Evolutionary conservation across 1,140 invertebrate genomes (phyloP).

Genomic region (Helicoverpa zea): DNA sequence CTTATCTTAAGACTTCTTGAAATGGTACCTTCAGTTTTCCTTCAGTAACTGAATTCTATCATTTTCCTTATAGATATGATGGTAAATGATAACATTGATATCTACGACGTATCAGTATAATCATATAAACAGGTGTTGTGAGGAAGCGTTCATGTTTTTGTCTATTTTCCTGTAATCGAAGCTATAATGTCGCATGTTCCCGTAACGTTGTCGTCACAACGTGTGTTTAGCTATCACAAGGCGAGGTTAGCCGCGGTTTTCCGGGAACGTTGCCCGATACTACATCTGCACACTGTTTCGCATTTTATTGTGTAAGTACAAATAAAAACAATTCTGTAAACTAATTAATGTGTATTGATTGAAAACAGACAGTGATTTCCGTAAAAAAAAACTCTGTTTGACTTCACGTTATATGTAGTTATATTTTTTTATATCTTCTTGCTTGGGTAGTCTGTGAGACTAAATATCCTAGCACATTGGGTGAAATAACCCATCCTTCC

Average conservation of each 20-base stretch:
- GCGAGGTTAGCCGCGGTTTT: slow-evolving; percentile 45
- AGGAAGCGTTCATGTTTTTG: slow-evolving; percentile 17
- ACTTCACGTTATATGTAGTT: too few species aligned
- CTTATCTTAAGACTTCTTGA: neutral
- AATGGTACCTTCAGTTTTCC: neutral
- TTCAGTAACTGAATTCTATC: slow-evolving; percentile 8
- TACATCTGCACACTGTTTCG: slow-evolving; percentile 44
- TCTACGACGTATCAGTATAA: neutral
- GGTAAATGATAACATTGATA: slow-evolving; percentile 8
- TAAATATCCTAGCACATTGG: too few species aligned
- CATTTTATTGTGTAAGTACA: slow-evolving; percentile 49
- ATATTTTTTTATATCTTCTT: too few species aligned
- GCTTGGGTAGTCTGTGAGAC: too few species aligned
- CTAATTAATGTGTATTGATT: slow-evolving; percentile 42
- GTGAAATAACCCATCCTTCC: too few species aligned
- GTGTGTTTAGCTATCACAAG: slow-evolving; percentile 53
- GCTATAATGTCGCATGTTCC: slow-evolving; percentile 40
- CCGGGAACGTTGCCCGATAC: slow-evolving; percentile 60
- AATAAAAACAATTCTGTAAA: slow-evolving; percentile 46
- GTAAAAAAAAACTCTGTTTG: too few species aligned
- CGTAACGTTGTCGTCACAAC: slow-evolving; percentile 44
- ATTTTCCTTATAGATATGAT: slow-evolving; percentile 31
- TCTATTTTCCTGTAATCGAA: slow-evolving; percentile 40
- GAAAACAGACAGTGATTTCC: slow-evolving; percentile 24
- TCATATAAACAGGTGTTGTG: slow-evolving; percentile 3